These are phyloP conservation scores for Drosophila ficusphila DNA, from an alignment of 1,140 invertebrate species.

Conservation along the genomic window DNA sequence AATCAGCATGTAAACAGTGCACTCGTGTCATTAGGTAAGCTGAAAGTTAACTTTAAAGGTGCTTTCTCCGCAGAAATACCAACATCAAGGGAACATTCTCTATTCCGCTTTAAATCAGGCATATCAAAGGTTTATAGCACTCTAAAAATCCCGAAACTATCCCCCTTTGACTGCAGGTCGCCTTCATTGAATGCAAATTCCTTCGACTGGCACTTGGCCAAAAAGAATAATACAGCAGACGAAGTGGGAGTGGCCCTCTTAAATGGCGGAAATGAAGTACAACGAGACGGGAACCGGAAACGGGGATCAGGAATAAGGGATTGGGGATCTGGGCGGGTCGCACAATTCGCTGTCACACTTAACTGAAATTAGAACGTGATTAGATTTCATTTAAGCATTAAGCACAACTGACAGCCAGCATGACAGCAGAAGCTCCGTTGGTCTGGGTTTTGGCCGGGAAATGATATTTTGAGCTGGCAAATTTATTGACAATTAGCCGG, in stretches of 20 bases:
- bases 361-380: conserved; percentile 80
- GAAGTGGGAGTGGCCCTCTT: conserved; percentile 33
- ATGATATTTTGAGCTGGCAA: conserved; percentile 71
- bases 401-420: conserved; percentile 73
- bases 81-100: too few species aligned
- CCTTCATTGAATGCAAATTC: conserved; percentile 48
- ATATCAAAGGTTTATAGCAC: background rate
- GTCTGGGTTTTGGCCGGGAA: conserved; percentile 24
- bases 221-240: conserved; percentile 1
- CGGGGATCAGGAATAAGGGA: conserved; percentile 1
- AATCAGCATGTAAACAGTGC: background rate
- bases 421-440: conserved; percentile 41
- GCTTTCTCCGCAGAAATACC: too few species aligned
- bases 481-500: conserved; percentile 73
- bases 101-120: background rate
- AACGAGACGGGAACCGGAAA: conserved; percentile 43
- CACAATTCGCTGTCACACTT: conserved; percentile 67
- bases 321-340: background rate
- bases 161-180: background rate
- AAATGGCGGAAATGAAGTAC: conserved; percentile 70
- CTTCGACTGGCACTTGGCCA: conserved; percentile 45
- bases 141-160: background rate
- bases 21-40: background rate
- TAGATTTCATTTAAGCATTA: conserved; percentile 80
- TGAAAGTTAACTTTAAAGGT: background rate